These are phyloP conservation scores for Spilogale gracilis DNA, from an alignment of 2,113 vertebrate genomes.

Conservation along the genomic window DNA sequence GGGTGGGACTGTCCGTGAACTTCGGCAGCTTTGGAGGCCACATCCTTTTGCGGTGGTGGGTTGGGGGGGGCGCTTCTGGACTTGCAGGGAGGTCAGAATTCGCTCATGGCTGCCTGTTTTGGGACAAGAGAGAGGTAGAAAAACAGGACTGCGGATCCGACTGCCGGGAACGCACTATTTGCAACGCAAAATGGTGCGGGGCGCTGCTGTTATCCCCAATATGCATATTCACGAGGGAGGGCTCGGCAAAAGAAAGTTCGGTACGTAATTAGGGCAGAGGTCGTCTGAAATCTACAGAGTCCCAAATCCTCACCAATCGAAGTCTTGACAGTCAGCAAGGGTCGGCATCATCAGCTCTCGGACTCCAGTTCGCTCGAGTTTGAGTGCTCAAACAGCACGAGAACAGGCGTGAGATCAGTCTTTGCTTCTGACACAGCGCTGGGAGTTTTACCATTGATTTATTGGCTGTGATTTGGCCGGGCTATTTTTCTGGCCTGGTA, in stretches of 20 bases:
- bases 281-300: neutral
- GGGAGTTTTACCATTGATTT: neutral
- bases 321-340: neutral
- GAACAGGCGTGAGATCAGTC: neutral
- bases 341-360: neutral
- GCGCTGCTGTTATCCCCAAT: neutral
- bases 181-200: neutral
- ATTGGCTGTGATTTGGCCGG: neutral
- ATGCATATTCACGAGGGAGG: neutral
- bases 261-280: neutral
- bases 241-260: neutral
- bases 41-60: neutral
- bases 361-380: neutral
- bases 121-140: neutral
- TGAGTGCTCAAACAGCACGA: neutral
- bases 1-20: neutral
- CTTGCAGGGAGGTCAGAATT: neutral
- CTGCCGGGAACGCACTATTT: rapidly evolving
- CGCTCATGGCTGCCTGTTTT: neutral
- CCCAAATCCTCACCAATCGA: neutral
- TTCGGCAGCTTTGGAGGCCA: neutral
- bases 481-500: neutral
- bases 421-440: neutral
- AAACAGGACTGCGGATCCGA: neutral
- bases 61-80: neutral